These are phyloP conservation scores for Miichthys miiuy DNA, from an alignment of 2,797 vertebrate species.

Conservation along the genomic window DNA sequence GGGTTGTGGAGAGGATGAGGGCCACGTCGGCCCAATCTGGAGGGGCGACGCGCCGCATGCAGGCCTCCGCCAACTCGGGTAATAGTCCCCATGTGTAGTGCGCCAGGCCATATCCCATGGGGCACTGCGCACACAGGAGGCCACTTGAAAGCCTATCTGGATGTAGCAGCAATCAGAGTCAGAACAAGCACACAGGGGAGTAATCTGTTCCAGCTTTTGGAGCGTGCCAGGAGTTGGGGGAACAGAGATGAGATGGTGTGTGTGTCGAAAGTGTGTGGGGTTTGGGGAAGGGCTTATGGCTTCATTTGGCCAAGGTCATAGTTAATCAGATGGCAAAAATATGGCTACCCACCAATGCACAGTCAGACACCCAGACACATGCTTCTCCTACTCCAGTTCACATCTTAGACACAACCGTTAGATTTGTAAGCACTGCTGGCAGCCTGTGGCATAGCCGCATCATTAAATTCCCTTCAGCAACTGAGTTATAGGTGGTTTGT, in stretches of 20 bases:
- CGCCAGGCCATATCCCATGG: slow-evolving; percentile 78
- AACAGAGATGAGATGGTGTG: slow-evolving; percentile 60
- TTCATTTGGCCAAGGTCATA: slow-evolving; percentile 79
- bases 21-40: slow-evolving; percentile 67
- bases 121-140: slow-evolving; percentile 81
- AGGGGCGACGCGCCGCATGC: slow-evolving; percentile 65
- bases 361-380: slow-evolving; percentile 6
- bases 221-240: slow-evolving; percentile 73
- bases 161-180: slow-evolving; percentile 86
- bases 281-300: slow-evolving; percentile 43
- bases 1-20: slow-evolving; percentile 77
- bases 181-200: slow-evolving; percentile 82
- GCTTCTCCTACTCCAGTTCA: slow-evolving; percentile 64
- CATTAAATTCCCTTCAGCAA: slow-evolving; percentile 75
- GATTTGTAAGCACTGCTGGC: slow-evolving; percentile 66
- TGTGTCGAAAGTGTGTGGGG: not conserved
- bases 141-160: slow-evolving; percentile 86
- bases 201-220: slow-evolving; percentile 87
- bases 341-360: slow-evolving; percentile 40
- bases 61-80: slow-evolving; percentile 69
- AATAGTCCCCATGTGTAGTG: slow-evolving; percentile 87
- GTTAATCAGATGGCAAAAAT: slow-evolving; percentile 69
- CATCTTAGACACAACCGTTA: slow-evolving; percentile 59
- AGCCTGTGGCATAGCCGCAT: slow-evolving; percentile 74
- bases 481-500: slow-evolving; percentile 81